Base-by-base conservation (phyloP, 2,797 vertebrate species). In the Jordanella pulchra region DNA sequence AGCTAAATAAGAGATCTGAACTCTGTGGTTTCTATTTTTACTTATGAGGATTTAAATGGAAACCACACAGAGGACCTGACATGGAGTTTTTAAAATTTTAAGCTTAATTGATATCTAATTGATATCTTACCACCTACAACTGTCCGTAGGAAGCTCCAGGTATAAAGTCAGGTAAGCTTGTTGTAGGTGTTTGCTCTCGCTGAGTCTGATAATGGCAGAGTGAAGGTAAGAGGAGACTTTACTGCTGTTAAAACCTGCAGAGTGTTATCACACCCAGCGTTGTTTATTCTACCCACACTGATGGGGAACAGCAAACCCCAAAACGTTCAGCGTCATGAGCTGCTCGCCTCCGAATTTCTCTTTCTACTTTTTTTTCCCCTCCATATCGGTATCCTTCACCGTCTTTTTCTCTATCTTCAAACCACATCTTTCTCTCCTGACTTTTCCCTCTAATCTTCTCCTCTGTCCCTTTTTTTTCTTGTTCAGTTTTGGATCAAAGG, bases 401-500 rank as follows among this genome's bases (percentile, higher is more conserved):
- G 47, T 51, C 1, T 60, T 71, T 75, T 51, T 11, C 9, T 69
- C 10, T 64, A 65, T 47, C 58, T 32, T 32, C 63, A 32, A 27
- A 23, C n/a, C 28, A 30, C 50, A 65, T 71, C 50, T 61, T 70
- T 21, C 72, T 60, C 66, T 61, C 67, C 78, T 25, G 1, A 35
- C 77, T 74, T 69, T 72, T 78, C 65, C 68, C 75, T 81, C 71
- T 86, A 85, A 84, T 88, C 81, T 79, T 58, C n/a, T 21, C 58
- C 64, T 65, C 65, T 69, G 67, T 53, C 4, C 28, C 35, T 73
- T 58, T 61, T 25, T 32, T 13, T 3, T 18, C 67, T 30, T 28
- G 65, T 65, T 80, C 84, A 81, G 76, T 82, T 89, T 68, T 84
- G 76, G 78, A 86, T 90, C 87, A 91, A 90, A 89, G 89, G 78